phyloP scores from a whole-genome alignment of 2,797 vertebrate genomes.

The Acomys russatus region DNA sequence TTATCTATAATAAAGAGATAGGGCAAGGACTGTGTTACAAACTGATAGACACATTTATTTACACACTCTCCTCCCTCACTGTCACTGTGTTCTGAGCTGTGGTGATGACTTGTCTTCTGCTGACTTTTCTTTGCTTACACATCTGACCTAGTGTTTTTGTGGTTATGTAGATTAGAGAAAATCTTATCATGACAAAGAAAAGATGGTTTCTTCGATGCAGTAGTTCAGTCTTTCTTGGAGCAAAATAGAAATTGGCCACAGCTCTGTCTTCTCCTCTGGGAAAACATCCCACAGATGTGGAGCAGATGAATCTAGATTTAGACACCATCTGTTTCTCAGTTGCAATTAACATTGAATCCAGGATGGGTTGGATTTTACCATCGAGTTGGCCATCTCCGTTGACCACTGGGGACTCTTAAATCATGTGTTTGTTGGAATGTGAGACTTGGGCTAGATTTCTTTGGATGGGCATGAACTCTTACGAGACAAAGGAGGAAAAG shows the following conservation, averaged over 20 bases:
- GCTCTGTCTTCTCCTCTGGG: conserved; percentile 42
- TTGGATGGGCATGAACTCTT: conserved; percentile 22
- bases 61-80: conserved; percentile 61
- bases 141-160: conserved; percentile 68
- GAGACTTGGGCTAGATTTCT: conserved; percentile 68
- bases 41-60: conserved; percentile 24
- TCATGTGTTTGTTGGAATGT: conserved; percentile 75
- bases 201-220: conserved; percentile 73
- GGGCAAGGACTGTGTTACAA: neutral
- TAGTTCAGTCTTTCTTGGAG: conserved; percentile 64
- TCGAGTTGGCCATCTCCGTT: conserved; percentile 46
- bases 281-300: conserved; percentile 69
- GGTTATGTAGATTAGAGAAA: conserved; percentile 73
- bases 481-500: conserved; percentile 37
- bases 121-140: conserved; percentile 64
- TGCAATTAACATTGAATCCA: conserved; percentile 70
- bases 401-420: conserved; percentile 63
- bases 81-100: conserved; percentile 33
- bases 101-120: neutral
- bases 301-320: conserved; percentile 76
- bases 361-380: conserved; percentile 59
- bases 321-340: conserved; percentile 75
- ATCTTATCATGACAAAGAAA: conserved; percentile 74
- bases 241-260: conserved; percentile 68
- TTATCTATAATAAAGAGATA: neutral